A percentile compares a stretch with the other conserved stretches of the same genome.
Conservation (phyloP, 2,797 vertebrate genomes). For the Chelidonichthys spinosus region DNA sequence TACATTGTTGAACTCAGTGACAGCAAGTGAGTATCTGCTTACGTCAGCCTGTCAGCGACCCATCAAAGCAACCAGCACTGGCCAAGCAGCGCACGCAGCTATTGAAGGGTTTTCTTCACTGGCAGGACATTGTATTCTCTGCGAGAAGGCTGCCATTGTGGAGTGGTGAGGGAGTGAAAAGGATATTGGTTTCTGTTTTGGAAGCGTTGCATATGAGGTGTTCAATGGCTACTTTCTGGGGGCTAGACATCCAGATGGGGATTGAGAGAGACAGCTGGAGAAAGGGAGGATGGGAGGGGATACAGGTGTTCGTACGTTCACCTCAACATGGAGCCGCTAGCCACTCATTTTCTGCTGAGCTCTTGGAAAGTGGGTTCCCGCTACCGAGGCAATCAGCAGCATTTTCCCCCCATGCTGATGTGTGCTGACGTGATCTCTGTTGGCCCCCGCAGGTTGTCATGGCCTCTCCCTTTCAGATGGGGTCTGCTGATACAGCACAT, state of each 20-base stretch:
- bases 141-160: constrained; percentile 56
- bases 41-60: constrained; percentile 71
- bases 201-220: constrained; percentile 54
- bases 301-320: constrained; percentile 68
- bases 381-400: constrained; percentile 58
- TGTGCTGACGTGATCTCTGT: constrained; percentile 57
- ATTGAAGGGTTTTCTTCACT: constrained; percentile 61
- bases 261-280: constrained; percentile 24
- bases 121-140: constrained; percentile 63
- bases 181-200: constrained; percentile 51
- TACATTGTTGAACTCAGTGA: constrained; percentile 74
- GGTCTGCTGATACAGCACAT: constrained; percentile 60
- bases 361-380: constrained; percentile 69
- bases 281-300: constrained; percentile 17
- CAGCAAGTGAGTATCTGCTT: constrained; percentile 57
- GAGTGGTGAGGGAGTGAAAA: constrained; percentile 50
- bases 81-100: constrained; percentile 57
- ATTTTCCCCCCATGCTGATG: constrained; percentile 45
- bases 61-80: constrained; percentile 61
- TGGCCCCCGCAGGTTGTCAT: constrained; percentile 51
- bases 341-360: constrained; percentile 74
- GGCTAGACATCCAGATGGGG: constrained; percentile 36
- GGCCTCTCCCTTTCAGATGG: constrained; percentile 43
- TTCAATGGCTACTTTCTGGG: constrained; percentile 44
- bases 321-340: constrained; percentile 46